These are phyloP conservation scores for Salminus brasiliensis DNA, from an alignment of 2,113 vertebrate genomes.

Conservation along the genomic window DNA sequence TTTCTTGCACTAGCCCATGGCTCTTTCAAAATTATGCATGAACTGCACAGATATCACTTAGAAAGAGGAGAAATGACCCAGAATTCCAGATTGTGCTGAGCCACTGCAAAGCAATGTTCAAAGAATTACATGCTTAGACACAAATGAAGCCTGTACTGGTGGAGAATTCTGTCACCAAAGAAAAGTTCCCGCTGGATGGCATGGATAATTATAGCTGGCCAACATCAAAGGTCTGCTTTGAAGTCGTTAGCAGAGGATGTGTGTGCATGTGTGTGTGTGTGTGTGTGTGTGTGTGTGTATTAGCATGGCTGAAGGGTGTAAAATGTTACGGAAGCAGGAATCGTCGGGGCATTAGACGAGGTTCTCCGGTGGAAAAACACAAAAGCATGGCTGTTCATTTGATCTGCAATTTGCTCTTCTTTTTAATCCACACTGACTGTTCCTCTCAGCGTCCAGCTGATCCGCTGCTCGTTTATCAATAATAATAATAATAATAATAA, in stretches of 20 bases:
- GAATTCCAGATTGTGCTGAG: constrained; percentile 9
- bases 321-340: constrained; percentile 56
- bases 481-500: no score
- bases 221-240: constrained; percentile 71
- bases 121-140: constrained; percentile 17
- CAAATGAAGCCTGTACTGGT: constrained; percentile 29
- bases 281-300: neutral
- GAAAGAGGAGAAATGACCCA: neutral
- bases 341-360: constrained; percentile 1
- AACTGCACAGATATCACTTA: neutral
- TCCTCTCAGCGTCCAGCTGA: constrained; percentile 27
- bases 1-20: neutral
- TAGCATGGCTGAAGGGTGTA: constrained; percentile 51
- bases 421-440: neutral
- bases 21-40: neutral
- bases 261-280: neutral
- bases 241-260: constrained; percentile 39
- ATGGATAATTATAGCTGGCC: constrained; percentile 65
- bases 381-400: neutral
- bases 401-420: neutral
- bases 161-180: constrained; percentile 56
- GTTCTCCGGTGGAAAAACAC: neutral
- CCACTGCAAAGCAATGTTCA: neutral
- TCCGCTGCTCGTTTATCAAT: no score
- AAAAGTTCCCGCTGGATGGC: constrained; percentile 62